phyloP scores from a whole-genome alignment of 1,140 invertebrate genomes.

The Ips typographus region DNA sequence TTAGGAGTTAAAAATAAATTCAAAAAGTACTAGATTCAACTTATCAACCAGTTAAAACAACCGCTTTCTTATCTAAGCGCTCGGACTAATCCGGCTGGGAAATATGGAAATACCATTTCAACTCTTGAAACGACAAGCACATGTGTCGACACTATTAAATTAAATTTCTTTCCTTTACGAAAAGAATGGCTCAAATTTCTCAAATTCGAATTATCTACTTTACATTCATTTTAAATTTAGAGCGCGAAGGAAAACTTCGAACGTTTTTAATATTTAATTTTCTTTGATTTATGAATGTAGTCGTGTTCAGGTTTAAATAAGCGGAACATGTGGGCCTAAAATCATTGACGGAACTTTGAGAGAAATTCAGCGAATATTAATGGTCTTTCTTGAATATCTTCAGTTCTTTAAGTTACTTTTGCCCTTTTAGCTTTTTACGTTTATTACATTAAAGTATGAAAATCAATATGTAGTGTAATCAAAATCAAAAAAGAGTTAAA shows the following conservation, averaged over 20 bases:
- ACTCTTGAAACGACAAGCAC: conserved; percentile 52
- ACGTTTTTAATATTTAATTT: conserved; percentile 55
- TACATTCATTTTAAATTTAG: conserved; percentile 54
- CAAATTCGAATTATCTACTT: conserved; percentile 54
- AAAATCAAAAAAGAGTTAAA: no score
- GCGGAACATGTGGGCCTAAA: conserved; percentile 35
- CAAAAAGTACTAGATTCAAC: not conserved
- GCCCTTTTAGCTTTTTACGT: no score
- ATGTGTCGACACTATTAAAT: conserved; percentile 53
- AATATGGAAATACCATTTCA: conserved; percentile 47
- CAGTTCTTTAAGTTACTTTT: no score
- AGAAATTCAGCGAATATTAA: conserved; percentile 6
- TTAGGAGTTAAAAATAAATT: not conserved
- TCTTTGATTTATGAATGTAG: conserved; percentile 53
- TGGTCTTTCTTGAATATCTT: not conserved
- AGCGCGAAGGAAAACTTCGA: conserved; percentile 47
- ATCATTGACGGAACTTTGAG: conserved; percentile 15
- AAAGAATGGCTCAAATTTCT: conserved; percentile 52
- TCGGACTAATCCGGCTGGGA: conserved; percentile 37
- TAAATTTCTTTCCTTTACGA: conserved; percentile 52
- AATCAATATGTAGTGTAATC: no score
- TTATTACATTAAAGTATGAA: no score
- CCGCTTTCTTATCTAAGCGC: not conserved
- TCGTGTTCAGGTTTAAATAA: conserved; percentile 46
- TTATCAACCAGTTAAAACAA: not conserved